Evolutionary conservation across 35 echinoderm and acorn worm genomes (phyloP), one percentile per base, ranked within the genome.

Genomic region (Hemicentrotus pulcherrimus): DNA sequence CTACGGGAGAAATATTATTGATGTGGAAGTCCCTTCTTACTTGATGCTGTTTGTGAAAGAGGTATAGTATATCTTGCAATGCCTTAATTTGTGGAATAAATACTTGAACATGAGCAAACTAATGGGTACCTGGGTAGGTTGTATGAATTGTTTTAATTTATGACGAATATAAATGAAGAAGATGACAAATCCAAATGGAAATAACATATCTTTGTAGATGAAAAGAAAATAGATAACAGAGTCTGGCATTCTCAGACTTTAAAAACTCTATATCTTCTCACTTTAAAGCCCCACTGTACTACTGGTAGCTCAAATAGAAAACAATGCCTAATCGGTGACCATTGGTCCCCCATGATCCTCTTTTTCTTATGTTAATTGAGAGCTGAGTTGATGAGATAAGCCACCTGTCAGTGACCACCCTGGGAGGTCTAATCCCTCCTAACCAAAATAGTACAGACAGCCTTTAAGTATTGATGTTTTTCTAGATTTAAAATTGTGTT

Each of bases 1-100:
- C 16, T 99, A 96, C 95, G 98, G 98, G 6, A 70, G 41, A n/a
- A 99, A 99, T 95, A 31, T 48, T 31, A 99, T 99, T 35, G 93
- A 93, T 55, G 88, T 99, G 31, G 94, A 97, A 78, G 98, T 99
- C 9, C 96, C 97, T 87, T 96, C 96, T 10, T 99, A 99, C 86
- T 47, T 92, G 31, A 96, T 95, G 92, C 96, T 99, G 1, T 95
- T 99, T 90, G 86, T 97, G 28, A 86, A 96, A 86, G 98, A 99
- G 96, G 98, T 99, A 95, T 91, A n/a, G 10, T 86, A 13, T 86
- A 12, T 31, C 32, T 86, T 31, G 32, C 9, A 86, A 8, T 31
- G 9, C 28, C 86, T 9, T 19, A 86, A 33, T 86, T 86, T 86
- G 86, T 31, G 32, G 86, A 2, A 41, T 41, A 41, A 33, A 33